Evolutionary conservation across 2,888 invertebrate species (phyloP), one percentile per base, ranked within the genome.

Genomic region (Microchrysa polita): DNA sequence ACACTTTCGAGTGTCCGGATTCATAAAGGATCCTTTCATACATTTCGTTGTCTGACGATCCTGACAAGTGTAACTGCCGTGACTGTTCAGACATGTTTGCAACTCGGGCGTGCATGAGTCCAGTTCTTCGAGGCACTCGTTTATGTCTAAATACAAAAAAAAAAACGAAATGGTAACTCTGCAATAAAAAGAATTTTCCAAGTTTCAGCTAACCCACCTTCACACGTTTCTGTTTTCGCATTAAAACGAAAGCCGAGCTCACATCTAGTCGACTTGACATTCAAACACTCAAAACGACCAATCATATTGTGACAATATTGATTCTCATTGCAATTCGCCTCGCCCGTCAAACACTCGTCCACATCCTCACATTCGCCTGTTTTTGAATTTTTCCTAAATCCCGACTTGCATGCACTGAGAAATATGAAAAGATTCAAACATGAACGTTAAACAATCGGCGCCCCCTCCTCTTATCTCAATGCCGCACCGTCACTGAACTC

Each of bases 51-150:
- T 16, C 27, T 55, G 89, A 79, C 89, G 90, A 78, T 90, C 88
- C 78, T 90, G 88, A 79, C 92, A 93, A 77, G 90, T 88, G 83
- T 89, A 93, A 74, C 87, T 87, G 14, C 93, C 92, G 77, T 89
- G 88, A 0, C 89, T 90, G 82, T 93, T 93, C 79, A 91, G 86
- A 81, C 93, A 93, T 79, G 89, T 86, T 81, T 92, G 90, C 0
- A 89, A 89, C 16, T 88, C 86, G 4, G 87, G 87, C 79, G 89
- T 88, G 80, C 93, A 93, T 79, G 89, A 89, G 79, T 92, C 89
- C 52, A 86, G 80, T 0, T 87, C 88, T 77, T 88, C 88, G 0
- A 87, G 84, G 77, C 93, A 93, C 79, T 93, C 93, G 79, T 93
- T 91, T 74, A 93, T 90, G 81, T 93, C 93, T 92, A 78, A 12